Evolutionary conservation across 2,113 vertebrate genomes (phyloP).

Genomic region (Coptodon rendalli): DNA sequence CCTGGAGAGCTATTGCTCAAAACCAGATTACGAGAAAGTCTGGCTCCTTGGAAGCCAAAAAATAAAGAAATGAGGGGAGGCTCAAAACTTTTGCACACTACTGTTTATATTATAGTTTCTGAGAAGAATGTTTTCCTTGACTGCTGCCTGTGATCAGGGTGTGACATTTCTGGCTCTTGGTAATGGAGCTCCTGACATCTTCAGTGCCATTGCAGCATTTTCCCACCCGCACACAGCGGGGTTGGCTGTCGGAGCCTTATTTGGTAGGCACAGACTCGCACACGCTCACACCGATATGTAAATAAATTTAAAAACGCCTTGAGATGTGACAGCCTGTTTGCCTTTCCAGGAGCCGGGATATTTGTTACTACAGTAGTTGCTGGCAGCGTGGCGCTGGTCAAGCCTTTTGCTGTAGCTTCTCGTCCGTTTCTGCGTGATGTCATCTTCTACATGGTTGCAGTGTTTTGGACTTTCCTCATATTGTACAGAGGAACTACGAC

Average conservation of each 20-base stretch:
- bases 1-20: neutral
- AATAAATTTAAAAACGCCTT: neutral
- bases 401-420: slow-evolving; percentile 85
- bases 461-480: slow-evolving; percentile 85
- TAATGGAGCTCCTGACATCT: slow-evolving; percentile 93
- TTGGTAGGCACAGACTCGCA: slow-evolving; percentile 70
- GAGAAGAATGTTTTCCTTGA: slow-evolving; percentile 67
- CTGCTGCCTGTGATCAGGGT: slow-evolving; percentile 71
- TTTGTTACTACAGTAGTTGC: slow-evolving; percentile 95
- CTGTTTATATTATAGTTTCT: neutral
- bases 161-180: slow-evolving; percentile 96
- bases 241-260: slow-evolving; percentile 87
- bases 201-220: slow-evolving; percentile 92
- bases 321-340: neutral
- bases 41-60: neutral
- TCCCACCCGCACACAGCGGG: slow-evolving; percentile 84
- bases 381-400: slow-evolving; percentile 83
- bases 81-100: neutral
- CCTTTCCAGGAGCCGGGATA: slow-evolving; percentile 83
- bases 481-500: slow-evolving; percentile 78
- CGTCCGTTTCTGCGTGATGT: slow-evolving; percentile 92
- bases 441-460: slow-evolving; percentile 87
- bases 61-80: neutral
- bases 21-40: neutral
- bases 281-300: too few species aligned